Evolutionary conservation across 1,140 invertebrate species (phyloP).

Genomic region (Oryctes rhinoceros): DNA sequence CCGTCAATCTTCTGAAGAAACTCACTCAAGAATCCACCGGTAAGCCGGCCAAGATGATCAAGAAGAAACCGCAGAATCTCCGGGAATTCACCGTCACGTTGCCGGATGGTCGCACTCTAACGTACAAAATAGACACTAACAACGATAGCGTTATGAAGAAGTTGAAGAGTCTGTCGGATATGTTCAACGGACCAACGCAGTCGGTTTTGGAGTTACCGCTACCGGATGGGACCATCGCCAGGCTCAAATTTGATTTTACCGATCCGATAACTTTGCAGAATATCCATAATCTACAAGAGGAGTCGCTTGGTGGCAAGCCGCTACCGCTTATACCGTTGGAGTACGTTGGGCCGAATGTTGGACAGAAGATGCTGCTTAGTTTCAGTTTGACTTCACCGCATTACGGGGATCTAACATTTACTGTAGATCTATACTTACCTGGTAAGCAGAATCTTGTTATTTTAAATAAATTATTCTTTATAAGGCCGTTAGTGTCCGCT

Average conservation of each 20-base stretch:
- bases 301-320: background rate
- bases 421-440: background rate
- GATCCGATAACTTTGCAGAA: background rate
- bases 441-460: background rate
- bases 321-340: background rate
- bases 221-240: background rate
- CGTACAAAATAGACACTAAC: background rate
- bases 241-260: background rate
- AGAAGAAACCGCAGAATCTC: background rate
- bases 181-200: background rate
- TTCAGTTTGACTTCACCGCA: background rate
- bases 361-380: background rate
- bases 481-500: too few species aligned
- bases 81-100: background rate
- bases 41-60: background rate
- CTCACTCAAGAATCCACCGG: background rate
- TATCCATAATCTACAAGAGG: background rate
- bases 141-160: slow-evolving; percentile 6
- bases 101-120: background rate
- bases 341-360: background rate
- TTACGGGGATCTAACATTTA: background rate
- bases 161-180: background rate
- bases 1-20: background rate
- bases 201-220: background rate
- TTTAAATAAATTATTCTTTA: too few species aligned